Base-by-base conservation (phyloP, 2,888 invertebrate genomes). In the Lamellibrachia columna region DNA sequence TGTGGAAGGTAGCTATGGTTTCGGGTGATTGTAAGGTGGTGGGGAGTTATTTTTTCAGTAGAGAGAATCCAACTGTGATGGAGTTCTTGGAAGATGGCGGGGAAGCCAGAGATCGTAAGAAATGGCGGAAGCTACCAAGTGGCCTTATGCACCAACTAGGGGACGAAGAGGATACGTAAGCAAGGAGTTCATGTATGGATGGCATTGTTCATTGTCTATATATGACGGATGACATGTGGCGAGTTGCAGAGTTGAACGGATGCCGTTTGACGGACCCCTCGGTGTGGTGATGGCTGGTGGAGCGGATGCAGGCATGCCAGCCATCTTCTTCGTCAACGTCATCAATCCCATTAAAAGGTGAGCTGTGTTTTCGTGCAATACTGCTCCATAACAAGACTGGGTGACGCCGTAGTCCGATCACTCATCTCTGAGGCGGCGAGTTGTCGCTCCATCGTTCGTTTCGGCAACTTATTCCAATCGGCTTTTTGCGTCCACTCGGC, bases 181-280 rank as follows among this genome's bases (percentile, higher is more conserved):
- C 40, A 40, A 40, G 40, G 40, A 40, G 40, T 40, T 40, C 40
- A 40, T 40, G 40, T 40, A 40, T n/a, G 6, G 75, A 75, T 75
- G 75, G 15, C 1, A 40, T 40, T 28, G 28, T 3, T 11, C 75
- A 11, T 22, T 52, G 9, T 52, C 90, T 92, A 28, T 7, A 90
- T 53, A 90, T 91, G 52, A 22, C n/a, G 6, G n/a, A 52, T 92
- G 90, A 90, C 11, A 58, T 58, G 58, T 75, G 75, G n/a, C 75
- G 40, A 40, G 75, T 75, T 92, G 15, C 92, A 94, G 94, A 52
- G 93, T 94, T 90, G 93, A 93, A 92, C 92, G 93, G 91, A 94
- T 94, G 94, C 92, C 92, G 90, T 94, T 94, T 91, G 94, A 94
- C 91, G 94, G 94, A 2, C 94, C 94, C 3, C 58, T 92, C 7